A percentile compares a stretch with the other conserved stretches of the same genome.
Evolutionary conservation across 2,797 vertebrate genomes (phyloP).

Genomic region (Esox lucius): DNA sequence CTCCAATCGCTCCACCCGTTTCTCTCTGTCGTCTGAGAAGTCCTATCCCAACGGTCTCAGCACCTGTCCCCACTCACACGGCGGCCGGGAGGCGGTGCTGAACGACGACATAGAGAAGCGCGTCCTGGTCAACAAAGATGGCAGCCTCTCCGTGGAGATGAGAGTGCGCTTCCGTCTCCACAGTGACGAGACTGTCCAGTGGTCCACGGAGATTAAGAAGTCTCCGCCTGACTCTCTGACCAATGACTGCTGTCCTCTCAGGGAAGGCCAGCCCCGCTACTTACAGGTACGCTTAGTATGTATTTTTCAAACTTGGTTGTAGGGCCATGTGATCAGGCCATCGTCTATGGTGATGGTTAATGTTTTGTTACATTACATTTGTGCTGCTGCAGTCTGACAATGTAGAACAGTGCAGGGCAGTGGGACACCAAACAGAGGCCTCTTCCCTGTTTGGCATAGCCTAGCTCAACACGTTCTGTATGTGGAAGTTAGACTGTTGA

Average conservation of each 20-base stretch:
- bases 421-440: too few species aligned
- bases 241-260: constrained; percentile 66
- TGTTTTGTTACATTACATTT: too few species aligned
- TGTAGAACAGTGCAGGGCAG: too few species aligned
- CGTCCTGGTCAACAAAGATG: constrained; percentile 85
- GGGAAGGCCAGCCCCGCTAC: constrained; percentile 55
- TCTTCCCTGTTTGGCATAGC: too few species aligned
- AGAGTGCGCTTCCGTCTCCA: constrained; percentile 86
- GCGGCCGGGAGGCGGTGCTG: constrained; percentile 50
- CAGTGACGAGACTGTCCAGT: constrained; percentile 78
- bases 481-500: too few species aligned
- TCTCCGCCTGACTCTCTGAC: constrained; percentile 64
- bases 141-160: constrained; percentile 92
- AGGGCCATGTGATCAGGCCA: too few species aligned
- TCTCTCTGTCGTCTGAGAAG: constrained; percentile 83
- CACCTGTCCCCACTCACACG: constrained; percentile 40
- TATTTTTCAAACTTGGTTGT: not conserved
- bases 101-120: constrained; percentile 86
- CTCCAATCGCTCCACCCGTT: constrained; percentile 74
- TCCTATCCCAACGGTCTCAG: constrained; percentile 65
- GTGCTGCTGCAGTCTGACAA: too few species aligned
- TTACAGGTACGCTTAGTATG: constrained; percentile 18
- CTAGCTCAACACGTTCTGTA: too few species aligned
- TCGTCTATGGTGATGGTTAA: too few species aligned
- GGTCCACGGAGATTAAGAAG: constrained; percentile 83